Conservation (phyloP, 2,113 vertebrate species). For the Oreochromis spilurus region DNA sequence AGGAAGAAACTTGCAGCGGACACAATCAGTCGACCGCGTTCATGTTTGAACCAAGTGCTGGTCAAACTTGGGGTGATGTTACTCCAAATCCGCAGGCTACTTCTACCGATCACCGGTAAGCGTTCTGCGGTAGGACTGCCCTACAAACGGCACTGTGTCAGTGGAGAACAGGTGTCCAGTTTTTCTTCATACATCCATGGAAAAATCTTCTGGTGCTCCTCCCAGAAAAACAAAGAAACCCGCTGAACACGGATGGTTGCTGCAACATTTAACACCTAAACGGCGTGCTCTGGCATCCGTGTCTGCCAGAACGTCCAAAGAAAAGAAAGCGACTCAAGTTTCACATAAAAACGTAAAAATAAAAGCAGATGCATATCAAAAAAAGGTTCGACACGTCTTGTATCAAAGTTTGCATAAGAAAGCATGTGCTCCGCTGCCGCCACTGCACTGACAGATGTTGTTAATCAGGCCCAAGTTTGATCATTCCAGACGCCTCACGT, state of each 20-base stretch:
- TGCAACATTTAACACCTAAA: background rate
- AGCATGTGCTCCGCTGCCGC: slow-evolving; percentile 46
- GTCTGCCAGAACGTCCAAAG: slow-evolving; percentile 35
- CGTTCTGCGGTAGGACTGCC: background rate
- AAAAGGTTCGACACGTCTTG: slow-evolving; percentile 60
- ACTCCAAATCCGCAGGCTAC: background rate
- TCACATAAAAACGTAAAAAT: slow-evolving; percentile 52
- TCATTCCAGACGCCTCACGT: slow-evolving; percentile 23
- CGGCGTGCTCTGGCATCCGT: background rate
- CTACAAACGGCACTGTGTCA: background rate
- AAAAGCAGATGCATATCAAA: slow-evolving; percentile 69
- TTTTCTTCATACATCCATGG: background rate
- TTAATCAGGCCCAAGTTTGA: slow-evolving; percentile 27
- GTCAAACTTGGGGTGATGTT: background rate
- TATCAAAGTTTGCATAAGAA: slow-evolving; percentile 78
- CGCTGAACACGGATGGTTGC: background rate
- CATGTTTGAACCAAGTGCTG: background rate
- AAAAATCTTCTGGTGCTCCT: background rate
- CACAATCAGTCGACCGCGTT: background rate
- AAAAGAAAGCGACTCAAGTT: slow-evolving; percentile 56
- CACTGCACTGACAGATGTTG: slow-evolving; percentile 21
- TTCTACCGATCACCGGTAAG: background rate
- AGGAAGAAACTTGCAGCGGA: background rate
- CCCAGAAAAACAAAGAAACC: background rate
- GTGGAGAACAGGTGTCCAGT: background rate